Evolutionary conservation across 2,888 invertebrate species (phyloP).

Genomic region (Eupithecia abbreviata): DNA sequence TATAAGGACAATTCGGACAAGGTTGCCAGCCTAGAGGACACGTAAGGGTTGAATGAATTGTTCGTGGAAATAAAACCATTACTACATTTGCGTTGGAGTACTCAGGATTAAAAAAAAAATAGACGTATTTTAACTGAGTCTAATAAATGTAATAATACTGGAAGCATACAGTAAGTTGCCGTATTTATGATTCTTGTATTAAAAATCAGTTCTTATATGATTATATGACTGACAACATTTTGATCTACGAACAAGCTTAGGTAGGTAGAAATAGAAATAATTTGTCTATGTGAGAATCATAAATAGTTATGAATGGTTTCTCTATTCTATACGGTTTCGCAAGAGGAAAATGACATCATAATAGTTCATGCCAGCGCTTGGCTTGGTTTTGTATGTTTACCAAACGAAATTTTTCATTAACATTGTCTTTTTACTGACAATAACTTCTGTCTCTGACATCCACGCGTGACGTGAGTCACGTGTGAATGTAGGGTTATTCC

Average conservation of each 20-base stretch:
- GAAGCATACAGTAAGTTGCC: background rate
- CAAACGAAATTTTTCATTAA: background rate
- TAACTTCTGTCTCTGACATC: background rate
- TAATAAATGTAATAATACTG: background rate
- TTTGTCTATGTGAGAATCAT: background rate
- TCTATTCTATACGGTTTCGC: background rate
- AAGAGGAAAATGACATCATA: background rate
- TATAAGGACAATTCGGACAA: conserved; percentile 28
- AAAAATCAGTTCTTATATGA: background rate
- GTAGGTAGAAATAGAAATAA: background rate
- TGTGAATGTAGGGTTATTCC: background rate
- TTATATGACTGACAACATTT: background rate
- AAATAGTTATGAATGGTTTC: background rate
- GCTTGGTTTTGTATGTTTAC: background rate
- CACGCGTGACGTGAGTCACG: background rate
- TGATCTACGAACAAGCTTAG: background rate
- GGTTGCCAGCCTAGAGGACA: conserved; percentile 9
- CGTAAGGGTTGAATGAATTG: conserved; percentile 5
- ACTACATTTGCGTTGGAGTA: background rate
- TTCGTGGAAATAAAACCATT: background rate
- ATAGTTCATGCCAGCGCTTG: background rate
- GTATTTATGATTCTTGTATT: background rate
- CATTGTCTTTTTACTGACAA: background rate
- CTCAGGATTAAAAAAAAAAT: background rate
- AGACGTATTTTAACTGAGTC: too few species aligned